Conservation (phyloP, 2,888 invertebrate genomes). For the Tetranychus truncatus region DNA sequence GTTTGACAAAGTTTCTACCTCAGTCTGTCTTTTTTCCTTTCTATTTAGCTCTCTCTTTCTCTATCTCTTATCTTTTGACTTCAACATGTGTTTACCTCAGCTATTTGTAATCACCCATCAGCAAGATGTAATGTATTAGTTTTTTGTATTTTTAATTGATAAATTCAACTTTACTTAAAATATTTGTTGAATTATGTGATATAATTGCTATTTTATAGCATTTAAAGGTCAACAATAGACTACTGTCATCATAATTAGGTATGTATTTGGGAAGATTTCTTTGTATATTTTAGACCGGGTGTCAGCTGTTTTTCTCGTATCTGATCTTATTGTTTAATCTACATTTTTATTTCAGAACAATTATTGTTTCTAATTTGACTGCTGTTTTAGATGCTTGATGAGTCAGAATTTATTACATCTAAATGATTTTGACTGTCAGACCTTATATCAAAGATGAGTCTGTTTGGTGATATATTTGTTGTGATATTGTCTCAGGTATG, state of each 20-base stretch:
- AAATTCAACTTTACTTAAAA: too few relatives aligned
- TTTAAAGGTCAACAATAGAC: background rate
- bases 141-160: background rate
- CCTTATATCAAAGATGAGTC: background rate
- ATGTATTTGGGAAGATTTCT: background rate
- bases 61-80: background rate
- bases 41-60: background rate
- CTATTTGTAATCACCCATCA: too few relatives aligned
- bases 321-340: background rate
- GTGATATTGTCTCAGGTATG: conserved; percentile 20
- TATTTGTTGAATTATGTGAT: background rate
- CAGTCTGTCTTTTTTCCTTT: background rate
- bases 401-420: too few relatives aligned
- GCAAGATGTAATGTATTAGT: background rate
- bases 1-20: background rate
- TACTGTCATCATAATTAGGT: background rate
- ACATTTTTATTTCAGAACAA: too few relatives aligned
- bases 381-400: too few relatives aligned
- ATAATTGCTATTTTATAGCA: background rate
- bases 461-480: conserved; percentile 20
- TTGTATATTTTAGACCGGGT: background rate
- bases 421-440: background rate
- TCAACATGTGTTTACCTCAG: too few relatives aligned
- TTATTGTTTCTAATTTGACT: too few relatives aligned
- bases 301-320: background rate